phyloP scores from a whole-genome alignment of 1,140 invertebrate genomes.

The Thalassaphorura encarpata region DNA sequence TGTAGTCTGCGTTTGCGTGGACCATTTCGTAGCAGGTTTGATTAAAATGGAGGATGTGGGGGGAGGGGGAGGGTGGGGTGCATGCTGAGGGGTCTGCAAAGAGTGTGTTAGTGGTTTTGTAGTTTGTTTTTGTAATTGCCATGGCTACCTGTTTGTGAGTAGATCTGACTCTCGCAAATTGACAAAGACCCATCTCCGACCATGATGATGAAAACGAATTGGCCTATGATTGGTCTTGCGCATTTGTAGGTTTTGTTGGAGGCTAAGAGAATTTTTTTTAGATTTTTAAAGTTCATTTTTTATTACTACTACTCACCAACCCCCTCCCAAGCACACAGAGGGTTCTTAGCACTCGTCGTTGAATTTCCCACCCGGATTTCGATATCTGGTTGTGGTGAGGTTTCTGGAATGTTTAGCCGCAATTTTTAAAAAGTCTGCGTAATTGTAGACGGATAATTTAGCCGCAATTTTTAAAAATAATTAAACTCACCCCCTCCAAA shows the following conservation, averaged over 20 bases:
- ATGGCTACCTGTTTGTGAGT: not conserved
- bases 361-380: slow-evolving; percentile 5
- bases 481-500: not conserved
- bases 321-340: slow-evolving; percentile 1
- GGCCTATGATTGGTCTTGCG: not conserved
- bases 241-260: slow-evolving; percentile 1
- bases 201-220: slow-evolving; percentile 1
- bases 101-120: not conserved
- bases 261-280: not conserved
- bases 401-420: not conserved
- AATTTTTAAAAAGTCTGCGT: too few species aligned
- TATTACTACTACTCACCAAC: not conserved
- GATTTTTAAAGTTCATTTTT: not conserved
- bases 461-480: not conserved
- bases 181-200: not conserved
- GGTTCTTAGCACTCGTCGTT: not conserved
- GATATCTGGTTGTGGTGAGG: not conserved
- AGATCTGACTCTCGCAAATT: not conserved
- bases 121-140: not conserved
- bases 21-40: slow-evolving; percentile 2
- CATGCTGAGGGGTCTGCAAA: not conserved
- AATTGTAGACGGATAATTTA: not conserved
- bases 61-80: not conserved
- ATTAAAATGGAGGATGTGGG: not conserved
- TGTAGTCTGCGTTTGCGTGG: not conserved